Evolutionary conservation across 2,888 invertebrate species (phyloP), one percentile per base, ranked within the genome.

Genomic region (Gisinianus flammeolus): DNA sequence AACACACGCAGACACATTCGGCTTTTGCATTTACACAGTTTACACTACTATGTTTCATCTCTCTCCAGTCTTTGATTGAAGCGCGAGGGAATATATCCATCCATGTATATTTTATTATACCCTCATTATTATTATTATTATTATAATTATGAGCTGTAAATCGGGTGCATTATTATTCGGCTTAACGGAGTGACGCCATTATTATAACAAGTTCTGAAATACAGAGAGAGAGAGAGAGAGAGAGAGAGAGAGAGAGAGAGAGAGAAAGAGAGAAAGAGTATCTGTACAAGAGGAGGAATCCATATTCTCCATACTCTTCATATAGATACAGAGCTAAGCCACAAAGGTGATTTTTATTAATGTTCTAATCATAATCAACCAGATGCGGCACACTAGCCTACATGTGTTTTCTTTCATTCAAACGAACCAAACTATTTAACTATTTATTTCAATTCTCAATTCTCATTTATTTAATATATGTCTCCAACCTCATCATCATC

Each of bases 271-370:
- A 44, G 12, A 44, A 44, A 44, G n/a, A n/a, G n/a, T n/a, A n/a
- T n/a, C n/a, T n/a, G n/a, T n/a, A n/a, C n/a, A n/a, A n/a, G n/a
- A n/a, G n/a, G n/a, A n/a, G n/a, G n/a, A n/a, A n/a, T n/a, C n/a
- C n/a, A n/a, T n/a, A n/a, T n/a, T n/a, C n/a, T n/a, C n/a, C n/a
- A n/a, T n/a, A n/a, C n/a, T n/a, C n/a, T n/a, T n/a, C n/a, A 75
- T 52, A 64, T 28, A 64, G 8, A 28, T 28, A 26, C 64, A 64
- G 10, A 64, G 58, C 64, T 16, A 70, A 70, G 71, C 79, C 79
- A 77, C 78, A 78, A 80, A 80, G 78, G 80, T 80, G 80, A 81
- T 81, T 81, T n/a, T 73, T 68, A 80, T 75, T 80, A 81, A 80
- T 80, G 81, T 79, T 80, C 58, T 71, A 79, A 79, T 79, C 79